Evolutionary conservation across 2,888 invertebrate genomes (phyloP).

Genomic region (Buathra laborator): DNA sequence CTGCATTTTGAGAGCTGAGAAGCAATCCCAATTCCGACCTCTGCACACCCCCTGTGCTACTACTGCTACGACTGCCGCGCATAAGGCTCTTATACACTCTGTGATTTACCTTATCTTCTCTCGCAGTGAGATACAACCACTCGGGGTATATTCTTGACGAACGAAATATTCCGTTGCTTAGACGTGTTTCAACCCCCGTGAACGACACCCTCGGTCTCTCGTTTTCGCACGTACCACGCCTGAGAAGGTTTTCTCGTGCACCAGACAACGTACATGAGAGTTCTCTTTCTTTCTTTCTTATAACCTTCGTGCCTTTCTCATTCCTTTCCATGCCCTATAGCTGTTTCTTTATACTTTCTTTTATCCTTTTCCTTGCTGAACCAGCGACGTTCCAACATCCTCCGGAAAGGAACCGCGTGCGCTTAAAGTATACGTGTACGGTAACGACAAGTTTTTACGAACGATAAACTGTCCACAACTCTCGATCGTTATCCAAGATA

Average conservation of each 20-base stretch:
- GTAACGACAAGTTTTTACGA: constrained; percentile 53
- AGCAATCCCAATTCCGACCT: background rate
- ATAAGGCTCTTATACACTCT: constrained; percentile 7
- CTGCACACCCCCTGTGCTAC: background rate
- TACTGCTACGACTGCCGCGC: background rate
- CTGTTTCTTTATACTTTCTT: background rate
- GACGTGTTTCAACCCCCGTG: constrained; percentile 41
- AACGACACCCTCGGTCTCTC: constrained; percentile 14
- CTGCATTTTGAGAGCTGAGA: background rate
- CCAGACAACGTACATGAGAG: background rate
- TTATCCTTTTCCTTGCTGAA: constrained; percentile 11
- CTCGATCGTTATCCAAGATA: constrained; percentile 63
- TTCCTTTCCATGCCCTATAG: background rate
- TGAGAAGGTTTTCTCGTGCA: background rate
- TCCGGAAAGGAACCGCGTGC: background rate
- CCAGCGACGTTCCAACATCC: background rate
- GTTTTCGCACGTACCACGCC: constrained; percentile 22
- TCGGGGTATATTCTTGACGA: constrained; percentile 34
- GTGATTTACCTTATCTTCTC: constrained; percentile 43
- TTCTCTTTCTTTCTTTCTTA: background rate
- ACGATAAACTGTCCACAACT: constrained; percentile 58
- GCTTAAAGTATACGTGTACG: background rate
- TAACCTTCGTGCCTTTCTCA: background rate
- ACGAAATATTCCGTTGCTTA: constrained; percentile 50
- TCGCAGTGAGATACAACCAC: constrained; percentile 6